Conservation (phyloP, 2,888 invertebrate genomes). For the Xanthia icteritia region DNA sequence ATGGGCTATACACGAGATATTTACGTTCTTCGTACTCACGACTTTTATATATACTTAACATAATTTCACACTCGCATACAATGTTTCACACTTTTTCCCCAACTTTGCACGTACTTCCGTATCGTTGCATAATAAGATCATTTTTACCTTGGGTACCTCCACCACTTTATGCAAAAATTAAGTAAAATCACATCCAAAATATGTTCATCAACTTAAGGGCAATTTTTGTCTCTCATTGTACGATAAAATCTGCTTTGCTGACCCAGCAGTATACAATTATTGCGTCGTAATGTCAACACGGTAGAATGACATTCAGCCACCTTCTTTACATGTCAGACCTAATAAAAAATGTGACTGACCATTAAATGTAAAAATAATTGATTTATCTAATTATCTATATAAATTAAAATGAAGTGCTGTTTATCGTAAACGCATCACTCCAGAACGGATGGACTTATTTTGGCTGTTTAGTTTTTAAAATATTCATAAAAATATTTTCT, state of each 20-base stretch:
- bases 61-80: slow-evolving; percentile 62
- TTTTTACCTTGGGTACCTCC: slow-evolving; percentile 54
- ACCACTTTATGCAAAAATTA: slow-evolving; percentile 40
- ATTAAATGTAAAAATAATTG: no score
- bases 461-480: no score
- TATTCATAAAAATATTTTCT: no score
- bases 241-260: not conserved
- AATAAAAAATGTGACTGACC: not conserved
- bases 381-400: no score
- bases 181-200: slow-evolving; percentile 9
- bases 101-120: slow-evolving; percentile 51
- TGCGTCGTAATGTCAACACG: not conserved
- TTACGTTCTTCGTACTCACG: slow-evolving; percentile 54
- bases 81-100: slow-evolving; percentile 52
- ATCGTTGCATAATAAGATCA: slow-evolving; percentile 64
- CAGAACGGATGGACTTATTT: no score
- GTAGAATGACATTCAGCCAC: not conserved
- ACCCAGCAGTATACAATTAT: not conserved
- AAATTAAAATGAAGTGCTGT: no score
- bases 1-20: slow-evolving; percentile 57
- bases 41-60: slow-evolving; percentile 69
- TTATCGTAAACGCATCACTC: no score
- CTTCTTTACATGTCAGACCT: not conserved
- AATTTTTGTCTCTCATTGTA: not conserved
- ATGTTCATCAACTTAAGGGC: no score